Conservation (phyloP, 2,888 invertebrate species). For the Lithophane ornitopus region DNA sequence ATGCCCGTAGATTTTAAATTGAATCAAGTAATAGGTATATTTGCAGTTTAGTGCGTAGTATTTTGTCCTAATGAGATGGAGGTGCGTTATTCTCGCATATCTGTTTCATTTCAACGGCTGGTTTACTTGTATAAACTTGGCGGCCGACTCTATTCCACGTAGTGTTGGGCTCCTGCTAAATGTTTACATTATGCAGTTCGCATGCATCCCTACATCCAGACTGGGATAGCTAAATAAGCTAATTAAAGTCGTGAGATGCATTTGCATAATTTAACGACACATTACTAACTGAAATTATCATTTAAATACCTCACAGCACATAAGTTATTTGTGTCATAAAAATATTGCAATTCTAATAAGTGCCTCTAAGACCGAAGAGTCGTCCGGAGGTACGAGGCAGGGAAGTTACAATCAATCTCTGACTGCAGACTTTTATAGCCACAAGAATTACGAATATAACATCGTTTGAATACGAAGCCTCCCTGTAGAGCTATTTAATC, state of each 20-base stretch:
- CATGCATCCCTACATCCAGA: conserved; percentile 61
- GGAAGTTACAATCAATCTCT: conserved; percentile 46
- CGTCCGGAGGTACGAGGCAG: neutral
- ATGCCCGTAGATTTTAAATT: conserved; percentile 41
- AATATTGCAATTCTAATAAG: conserved; percentile 32
- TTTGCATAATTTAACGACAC: conserved; percentile 52
- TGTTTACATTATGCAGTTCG: conserved; percentile 65
- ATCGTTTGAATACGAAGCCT: conserved; percentile 42
- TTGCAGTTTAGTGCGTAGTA: conserved; percentile 48
- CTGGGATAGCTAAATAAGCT: conserved; percentile 56
- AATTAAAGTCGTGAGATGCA: conserved; percentile 54
- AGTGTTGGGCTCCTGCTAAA: conserved; percentile 54
- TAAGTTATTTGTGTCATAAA: conserved; percentile 19
- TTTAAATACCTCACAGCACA: conserved; percentile 25
- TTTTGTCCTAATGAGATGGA: conserved; percentile 55
- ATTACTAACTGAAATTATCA: conserved; percentile 42
- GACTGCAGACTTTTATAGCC: conserved; percentile 46
- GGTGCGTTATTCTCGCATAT: conserved; percentile 53
- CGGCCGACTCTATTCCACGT: conserved; percentile 60
- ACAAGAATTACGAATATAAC: conserved; percentile 34
- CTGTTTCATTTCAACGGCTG: conserved; percentile 62
- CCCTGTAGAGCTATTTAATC: conserved; percentile 61
- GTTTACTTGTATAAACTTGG: conserved; percentile 60
- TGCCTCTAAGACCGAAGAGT: neutral
- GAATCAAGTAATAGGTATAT: conserved; percentile 31